phyloP scores from a whole-genome alignment of 2,888 invertebrate species.

The Bombylius major region DNA sequence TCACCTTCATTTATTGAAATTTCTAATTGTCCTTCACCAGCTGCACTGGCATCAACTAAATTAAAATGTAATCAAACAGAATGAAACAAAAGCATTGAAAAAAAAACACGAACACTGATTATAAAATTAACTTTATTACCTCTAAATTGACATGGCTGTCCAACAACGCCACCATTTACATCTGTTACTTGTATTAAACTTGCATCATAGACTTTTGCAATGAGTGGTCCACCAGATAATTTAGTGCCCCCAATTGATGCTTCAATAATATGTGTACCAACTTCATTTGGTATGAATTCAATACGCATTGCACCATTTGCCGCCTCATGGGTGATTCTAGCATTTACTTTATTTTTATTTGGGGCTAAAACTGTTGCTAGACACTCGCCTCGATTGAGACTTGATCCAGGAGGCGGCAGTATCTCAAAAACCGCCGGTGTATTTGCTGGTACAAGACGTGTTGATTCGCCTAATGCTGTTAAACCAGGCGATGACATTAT shows the following conservation, averaged over 20 bases:
- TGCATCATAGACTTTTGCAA: slow-evolving; percentile 91
- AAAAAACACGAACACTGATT: not conserved
- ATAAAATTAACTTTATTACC: slow-evolving; percentile 1
- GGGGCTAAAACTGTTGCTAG: slow-evolving; percentile 66
- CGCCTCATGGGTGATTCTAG: slow-evolving; percentile 69
- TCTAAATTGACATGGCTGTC: slow-evolving; percentile 92
- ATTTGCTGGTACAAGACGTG: slow-evolving; percentile 81
- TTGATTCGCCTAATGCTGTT: slow-evolving; percentile 76
- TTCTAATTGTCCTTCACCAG: slow-evolving; percentile 97
- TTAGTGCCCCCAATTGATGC: slow-evolving; percentile 82
- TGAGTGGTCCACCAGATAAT: slow-evolving; percentile 76
- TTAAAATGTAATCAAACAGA: slow-evolving; percentile 18
- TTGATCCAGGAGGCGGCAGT: slow-evolving; percentile 41
- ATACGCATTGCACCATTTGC: slow-evolving; percentile 75
- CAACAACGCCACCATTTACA: slow-evolving; percentile 85
- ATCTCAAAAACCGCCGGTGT: slow-evolving; percentile 77
- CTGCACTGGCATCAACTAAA: slow-evolving; percentile 93
- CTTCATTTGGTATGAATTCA: slow-evolving; percentile 86
- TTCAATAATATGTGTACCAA: slow-evolving; percentile 89
- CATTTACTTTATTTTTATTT: slow-evolving; percentile 68
- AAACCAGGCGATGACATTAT: slow-evolving; percentile 68
- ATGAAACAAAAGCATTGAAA: too few relatives aligned
- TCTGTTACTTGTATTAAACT: slow-evolving; percentile 89
- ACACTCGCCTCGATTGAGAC: slow-evolving; percentile 43
- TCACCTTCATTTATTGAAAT: slow-evolving; percentile 98